phyloP scores from a whole-genome alignment of 2,888 invertebrate species.

The Eupithecia insigniata region DNA sequence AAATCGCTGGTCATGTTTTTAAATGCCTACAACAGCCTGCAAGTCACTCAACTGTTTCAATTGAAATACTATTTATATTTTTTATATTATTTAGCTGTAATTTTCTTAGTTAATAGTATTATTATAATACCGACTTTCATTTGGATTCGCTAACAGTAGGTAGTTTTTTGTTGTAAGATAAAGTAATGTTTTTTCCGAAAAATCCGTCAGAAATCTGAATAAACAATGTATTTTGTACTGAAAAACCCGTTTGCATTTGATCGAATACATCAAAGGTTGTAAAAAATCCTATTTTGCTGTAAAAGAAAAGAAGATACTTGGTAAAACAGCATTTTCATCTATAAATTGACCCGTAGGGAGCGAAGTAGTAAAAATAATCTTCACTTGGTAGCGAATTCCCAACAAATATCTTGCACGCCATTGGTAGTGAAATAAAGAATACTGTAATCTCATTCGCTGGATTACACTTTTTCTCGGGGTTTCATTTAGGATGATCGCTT shows the following conservation, averaged over 20 bases:
- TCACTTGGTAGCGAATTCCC: not conserved
- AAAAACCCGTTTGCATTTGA: not conserved
- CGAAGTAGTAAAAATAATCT: constrained; percentile 3
- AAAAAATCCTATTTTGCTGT: not conserved
- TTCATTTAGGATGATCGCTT: constrained; percentile 39
- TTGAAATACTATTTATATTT: not conserved
- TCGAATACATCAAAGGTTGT: not conserved
- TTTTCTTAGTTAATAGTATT: too few relatives aligned
- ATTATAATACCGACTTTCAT: too few relatives aligned
- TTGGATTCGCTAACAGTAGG: too few relatives aligned
- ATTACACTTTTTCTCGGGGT: constrained; percentile 38
- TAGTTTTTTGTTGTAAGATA: too few relatives aligned
- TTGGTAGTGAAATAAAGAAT: constrained; percentile 25
- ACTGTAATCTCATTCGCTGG: constrained; percentile 34
- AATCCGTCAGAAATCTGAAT: not conserved
- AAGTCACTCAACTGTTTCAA: not conserved
- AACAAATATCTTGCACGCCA: constrained; percentile 14
- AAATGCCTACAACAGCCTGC: not conserved
- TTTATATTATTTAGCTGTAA: too few relatives aligned
- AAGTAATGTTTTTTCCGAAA: not conserved
- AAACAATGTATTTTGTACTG: not conserved
- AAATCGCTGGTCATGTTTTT: not conserved
- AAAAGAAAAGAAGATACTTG: not conserved
- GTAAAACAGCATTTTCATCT: constrained; percentile 2
- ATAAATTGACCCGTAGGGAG: not conserved